Conservation (phyloP, 2,888 invertebrate genomes). For the Habroteleia sp. region DNA sequence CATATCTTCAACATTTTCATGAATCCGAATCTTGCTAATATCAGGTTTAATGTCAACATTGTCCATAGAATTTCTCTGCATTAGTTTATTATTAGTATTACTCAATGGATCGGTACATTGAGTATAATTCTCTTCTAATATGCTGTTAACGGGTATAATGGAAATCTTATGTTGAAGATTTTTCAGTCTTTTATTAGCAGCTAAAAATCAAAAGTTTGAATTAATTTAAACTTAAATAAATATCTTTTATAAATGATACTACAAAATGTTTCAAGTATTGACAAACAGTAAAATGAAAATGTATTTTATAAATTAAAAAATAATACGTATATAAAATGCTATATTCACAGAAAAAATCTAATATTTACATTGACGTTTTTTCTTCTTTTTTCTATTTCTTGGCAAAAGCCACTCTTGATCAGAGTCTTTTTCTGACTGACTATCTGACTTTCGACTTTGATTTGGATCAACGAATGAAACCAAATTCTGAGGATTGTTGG, state of each 20-base stretch:
- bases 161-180: slow-evolving; percentile 71
- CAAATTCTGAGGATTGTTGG: slow-evolving; percentile 69
- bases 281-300: too few relatives aligned
- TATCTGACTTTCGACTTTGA: slow-evolving; percentile 66
- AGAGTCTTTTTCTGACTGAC: slow-evolving; percentile 74
- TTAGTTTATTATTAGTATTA: neutral
- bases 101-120: too few relatives aligned
- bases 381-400: slow-evolving; percentile 77
- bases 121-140: slow-evolving; percentile 16
- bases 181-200: slow-evolving; percentile 72
- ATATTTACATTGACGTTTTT: slow-evolving; percentile 75
- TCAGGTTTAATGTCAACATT: slow-evolving; percentile 32
- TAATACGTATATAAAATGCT: too few relatives aligned
- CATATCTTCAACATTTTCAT: slow-evolving; percentile 33
- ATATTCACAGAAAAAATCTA: too few relatives aligned
- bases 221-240: too few relatives aligned
- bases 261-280: too few relatives aligned
- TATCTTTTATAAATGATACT: too few relatives aligned
- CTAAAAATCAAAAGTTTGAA: slow-evolving; percentile 64
- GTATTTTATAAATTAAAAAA: too few relatives aligned
- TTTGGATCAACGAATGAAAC: slow-evolving; percentile 68
- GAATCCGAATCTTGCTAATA: slow-evolving; percentile 22
- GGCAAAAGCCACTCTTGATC: slow-evolving; percentile 80
- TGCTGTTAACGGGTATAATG: slow-evolving; percentile 52
- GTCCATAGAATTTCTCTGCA: neutral